Evolutionary conservation across 2,113 vertebrate genomes (phyloP), one percentile per base, ranked within the genome.

Genomic region (Cebus imitator): DNA sequence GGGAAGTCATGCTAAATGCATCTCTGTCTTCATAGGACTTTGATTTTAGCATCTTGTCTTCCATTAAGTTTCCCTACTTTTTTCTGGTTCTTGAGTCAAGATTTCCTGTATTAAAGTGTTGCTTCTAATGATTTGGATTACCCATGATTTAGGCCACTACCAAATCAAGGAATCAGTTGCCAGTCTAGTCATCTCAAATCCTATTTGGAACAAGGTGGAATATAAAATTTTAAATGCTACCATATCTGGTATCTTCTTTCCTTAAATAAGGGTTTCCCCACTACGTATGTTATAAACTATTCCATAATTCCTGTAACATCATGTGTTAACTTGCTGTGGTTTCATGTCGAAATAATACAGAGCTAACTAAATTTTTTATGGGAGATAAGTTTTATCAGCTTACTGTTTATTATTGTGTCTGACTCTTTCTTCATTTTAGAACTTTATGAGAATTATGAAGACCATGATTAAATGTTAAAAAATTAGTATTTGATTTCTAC

Each of bases 151-250:
- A 97, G 73, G 27, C 27, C 21, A 94, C 82, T 95, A 40, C n/a
- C 91, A 90, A 92, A 93, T 58, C 61, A 91, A 91, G 79, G 11
- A 95, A 81, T 95, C 89, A 96, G 87, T 87, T 93, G 40, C 35
- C 61, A 79, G 0, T 88, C 12, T 90, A 92, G 87, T 81, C 61
- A 93, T 93, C 78, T 91, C 97, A 82, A 90, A 94, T 95, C 25
- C 30, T 55, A 73, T 89, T 94, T 45, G 78, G 82, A 96, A 96
- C 84, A 95, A 93, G 58, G n/a, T 52, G 50, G 48, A 27, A 95
- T 94, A 92, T 93, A 87, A 91, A 64, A 96, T 92, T 96, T 91
- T 82, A 91, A 95, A 80, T 92, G 23, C 94, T 87, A 43, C 21
- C 9, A 7, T 92, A 68, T 95, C 18, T 91, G 66, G 16, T 92